Base-by-base conservation (phyloP, 2,113 vertebrate species). In the Lucifuga dentata region DNA sequence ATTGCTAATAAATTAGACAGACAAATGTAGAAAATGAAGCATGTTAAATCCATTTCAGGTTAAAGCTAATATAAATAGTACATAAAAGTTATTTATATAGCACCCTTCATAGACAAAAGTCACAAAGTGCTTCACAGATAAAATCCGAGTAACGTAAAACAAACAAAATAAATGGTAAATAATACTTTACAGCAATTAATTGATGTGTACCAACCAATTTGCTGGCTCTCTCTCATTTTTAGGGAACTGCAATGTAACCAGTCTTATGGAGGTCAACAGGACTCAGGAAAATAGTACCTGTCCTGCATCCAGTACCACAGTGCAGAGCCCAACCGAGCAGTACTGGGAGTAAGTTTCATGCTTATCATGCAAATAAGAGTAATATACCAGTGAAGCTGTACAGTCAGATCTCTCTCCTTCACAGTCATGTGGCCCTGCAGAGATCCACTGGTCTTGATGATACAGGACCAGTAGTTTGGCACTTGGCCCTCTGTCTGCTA, bases 401-500 rank as follows among this genome's bases (percentile, higher is more conserved):
- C n/a, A 38, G 2, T 23, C 12, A 49, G 1, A 39, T 24, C 1
- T 73, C 13, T 75, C 21, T 76, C 12, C 86, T 63, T 73, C 77
- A 79, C 84, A 86, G 98, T 53, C 90, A 80, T 40, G 92, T 95
- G 77, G 80, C 90, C 17, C 95, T 99, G 40, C 93, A 81, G 59
- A 93, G 95, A n/a, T 95, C 95, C 0, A 89, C 81, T 15, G 93
- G 94, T 61, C 77, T 99, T 21, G 89, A 93, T 0, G 95, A 99
- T 45, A 96, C 96, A 0, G 98, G 96, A 16, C 75, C 62, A 9
- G 59, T 99, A 2, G 95, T 99, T 17, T 99, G 98, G 98, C 95
- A 96, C 71, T 81, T 99, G 89, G 96, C 96, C 0, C 95, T 99
- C 41, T 98, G 95, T 81, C 95, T 99, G 36, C 93, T 99, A 61